Conservation (phyloP, 2,797 vertebrate genomes). For the Peromyscus eremicus region DNA sequence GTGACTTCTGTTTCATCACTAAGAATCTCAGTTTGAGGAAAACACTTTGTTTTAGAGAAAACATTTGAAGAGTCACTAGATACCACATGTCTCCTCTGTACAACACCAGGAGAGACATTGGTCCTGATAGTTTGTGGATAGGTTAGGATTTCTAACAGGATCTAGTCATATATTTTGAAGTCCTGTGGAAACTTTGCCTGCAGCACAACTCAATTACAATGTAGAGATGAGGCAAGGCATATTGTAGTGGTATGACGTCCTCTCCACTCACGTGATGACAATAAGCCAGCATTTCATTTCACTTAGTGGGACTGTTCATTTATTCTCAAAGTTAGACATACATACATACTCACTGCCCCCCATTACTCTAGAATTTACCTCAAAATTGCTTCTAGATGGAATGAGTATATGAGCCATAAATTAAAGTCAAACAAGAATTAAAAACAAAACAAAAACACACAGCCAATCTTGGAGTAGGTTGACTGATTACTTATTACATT, state of each 20-base stretch:
- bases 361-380: slow-evolving; percentile 53
- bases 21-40: neutral
- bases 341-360: neutral
- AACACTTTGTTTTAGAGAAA: slow-evolving; percentile 7
- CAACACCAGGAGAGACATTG: neutral
- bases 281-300: neutral
- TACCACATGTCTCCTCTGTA: neutral
- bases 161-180: slow-evolving; percentile 2
- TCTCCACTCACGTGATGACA: neutral
- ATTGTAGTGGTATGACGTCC: neutral
- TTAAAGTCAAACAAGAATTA: slow-evolving; percentile 34
- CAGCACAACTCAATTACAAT: neutral
- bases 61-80: slow-evolving; percentile 63
- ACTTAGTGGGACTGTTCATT: neutral
- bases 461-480: slow-evolving; percentile 58
- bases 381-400: slow-evolving; percentile 68
- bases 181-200: neutral
- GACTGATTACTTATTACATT: slow-evolving; percentile 73
- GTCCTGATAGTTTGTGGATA: neutral
- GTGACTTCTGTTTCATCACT: slow-evolving; percentile 38
- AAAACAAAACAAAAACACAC: slow-evolving; percentile 38
- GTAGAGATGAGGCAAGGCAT: neutral
- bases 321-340: neutral
- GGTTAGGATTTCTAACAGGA: neutral
- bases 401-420: slow-evolving; percentile 39